phyloP scores from a whole-genome alignment of 2,113 vertebrate species.

The Vulpes vulpes region DNA sequence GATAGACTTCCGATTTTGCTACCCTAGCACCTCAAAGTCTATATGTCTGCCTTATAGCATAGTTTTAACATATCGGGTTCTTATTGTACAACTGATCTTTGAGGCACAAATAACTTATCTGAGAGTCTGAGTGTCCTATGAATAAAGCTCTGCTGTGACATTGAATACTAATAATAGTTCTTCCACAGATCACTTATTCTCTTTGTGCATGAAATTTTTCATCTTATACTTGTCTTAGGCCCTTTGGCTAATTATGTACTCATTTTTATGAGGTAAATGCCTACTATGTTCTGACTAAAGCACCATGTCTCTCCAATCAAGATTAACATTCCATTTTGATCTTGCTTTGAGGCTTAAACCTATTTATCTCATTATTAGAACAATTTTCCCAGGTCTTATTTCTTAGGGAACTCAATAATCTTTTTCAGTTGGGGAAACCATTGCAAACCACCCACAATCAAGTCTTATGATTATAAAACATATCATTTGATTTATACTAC shows the following conservation, averaged over 20 bases:
- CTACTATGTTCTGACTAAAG: neutral
- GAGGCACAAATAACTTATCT: neutral
- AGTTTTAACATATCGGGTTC: neutral
- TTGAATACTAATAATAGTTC: neutral
- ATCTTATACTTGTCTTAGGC: neutral
- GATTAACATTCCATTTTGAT: neutral
- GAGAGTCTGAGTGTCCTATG: neutral
- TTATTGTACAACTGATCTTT: neutral
- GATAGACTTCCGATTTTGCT: neutral
- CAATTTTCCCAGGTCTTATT: neutral
- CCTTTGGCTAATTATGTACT: neutral
- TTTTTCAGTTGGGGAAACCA: neutral
- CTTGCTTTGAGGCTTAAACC: neutral
- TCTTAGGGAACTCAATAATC: neutral
- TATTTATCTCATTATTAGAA: neutral
- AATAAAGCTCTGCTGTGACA: neutral
- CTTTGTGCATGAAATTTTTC: neutral
- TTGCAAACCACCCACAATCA: neutral
- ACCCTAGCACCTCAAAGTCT: neutral
- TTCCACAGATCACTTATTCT: neutral
- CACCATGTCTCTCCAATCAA: neutral
- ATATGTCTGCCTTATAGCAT: neutral
- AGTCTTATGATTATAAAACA: slow-evolving; percentile 26
- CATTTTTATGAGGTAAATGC: neutral
- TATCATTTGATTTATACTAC: slow-evolving; percentile 62